phyloP scores from a whole-genome alignment of 2,888 invertebrate genomes.

The Aleiodes leptofemur region DNA sequence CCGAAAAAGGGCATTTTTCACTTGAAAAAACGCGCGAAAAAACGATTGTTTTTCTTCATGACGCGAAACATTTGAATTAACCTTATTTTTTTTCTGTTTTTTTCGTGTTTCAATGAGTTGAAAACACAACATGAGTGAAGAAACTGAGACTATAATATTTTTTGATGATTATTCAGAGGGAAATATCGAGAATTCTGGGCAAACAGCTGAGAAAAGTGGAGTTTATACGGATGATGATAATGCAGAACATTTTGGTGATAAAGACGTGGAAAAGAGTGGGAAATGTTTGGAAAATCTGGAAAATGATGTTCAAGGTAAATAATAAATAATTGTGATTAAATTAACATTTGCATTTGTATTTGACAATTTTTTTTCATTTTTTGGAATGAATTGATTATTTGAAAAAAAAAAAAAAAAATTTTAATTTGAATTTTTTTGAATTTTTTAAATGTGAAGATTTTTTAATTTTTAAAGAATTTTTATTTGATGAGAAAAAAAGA shows the following conservation, averaged over 20 bases:
- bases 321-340: background rate
- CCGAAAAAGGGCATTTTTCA: no score
- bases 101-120: no score
- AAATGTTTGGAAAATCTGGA: background rate
- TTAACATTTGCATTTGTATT: background rate
- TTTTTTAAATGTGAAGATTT: no score
- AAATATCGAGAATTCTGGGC: background rate
- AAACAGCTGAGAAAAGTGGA: background rate
- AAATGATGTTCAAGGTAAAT: background rate
- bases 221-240: conserved; percentile 13
- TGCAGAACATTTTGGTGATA: background rate
- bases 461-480: no score
- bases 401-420: no score
- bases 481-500: no score
- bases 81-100: background rate
- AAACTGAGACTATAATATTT: conserved; percentile 14
- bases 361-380: background rate
- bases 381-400: no score
- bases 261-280: background rate
- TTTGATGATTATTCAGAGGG: conserved; percentile 5
- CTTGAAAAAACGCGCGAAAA: no score
- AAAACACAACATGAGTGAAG: conserved; percentile 6
- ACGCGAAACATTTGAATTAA: conserved; percentile 19
- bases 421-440: no score
- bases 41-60: background rate